Conservation (phyloP, 2,797 vertebrate genomes). For the Sylvia borin region DNA sequence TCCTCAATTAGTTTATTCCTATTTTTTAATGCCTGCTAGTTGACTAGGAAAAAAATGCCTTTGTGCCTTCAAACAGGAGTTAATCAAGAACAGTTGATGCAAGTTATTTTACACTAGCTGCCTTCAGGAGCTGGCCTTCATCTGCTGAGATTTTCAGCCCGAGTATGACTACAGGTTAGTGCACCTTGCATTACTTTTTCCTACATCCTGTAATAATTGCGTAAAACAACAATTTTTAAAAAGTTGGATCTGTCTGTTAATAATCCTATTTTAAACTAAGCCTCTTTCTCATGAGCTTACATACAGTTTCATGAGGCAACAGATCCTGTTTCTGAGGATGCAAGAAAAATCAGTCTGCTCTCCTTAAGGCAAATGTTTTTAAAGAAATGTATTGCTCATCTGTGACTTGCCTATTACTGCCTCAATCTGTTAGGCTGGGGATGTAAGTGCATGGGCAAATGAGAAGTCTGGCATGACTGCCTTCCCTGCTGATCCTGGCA, state of each 20-base stretch:
- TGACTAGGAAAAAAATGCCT: not conserved
- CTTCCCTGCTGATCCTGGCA: not conserved
- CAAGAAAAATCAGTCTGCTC: not conserved
- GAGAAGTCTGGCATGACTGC: not conserved
- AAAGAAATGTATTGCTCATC: not conserved
- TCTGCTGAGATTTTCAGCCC: not conserved
- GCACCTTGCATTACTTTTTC: not conserved
- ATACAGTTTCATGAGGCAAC: not conserved
- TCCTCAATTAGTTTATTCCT: not conserved
- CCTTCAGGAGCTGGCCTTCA: not conserved
- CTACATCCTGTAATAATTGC: not conserved
- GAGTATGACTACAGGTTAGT: not conserved
- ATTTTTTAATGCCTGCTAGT: not conserved
- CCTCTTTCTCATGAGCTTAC: not conserved
- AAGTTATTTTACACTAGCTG: not conserved
- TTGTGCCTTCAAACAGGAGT: not conserved
- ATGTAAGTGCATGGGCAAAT: not conserved
- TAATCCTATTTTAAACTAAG: not conserved
- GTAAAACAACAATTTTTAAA: not conserved
- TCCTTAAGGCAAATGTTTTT: conserved; percentile 3
- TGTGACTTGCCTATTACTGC: not conserved
- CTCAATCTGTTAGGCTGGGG: not conserved
- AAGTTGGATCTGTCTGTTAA: not conserved
- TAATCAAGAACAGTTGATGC: not conserved
- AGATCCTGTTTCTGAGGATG: not conserved